A percentile compares a stretch with the other conserved stretches of the same genome.
phyloP scores from a whole-genome alignment of 37 sponge, comb jelly and placozoan genomes.

The Beroe ovata region DNA sequence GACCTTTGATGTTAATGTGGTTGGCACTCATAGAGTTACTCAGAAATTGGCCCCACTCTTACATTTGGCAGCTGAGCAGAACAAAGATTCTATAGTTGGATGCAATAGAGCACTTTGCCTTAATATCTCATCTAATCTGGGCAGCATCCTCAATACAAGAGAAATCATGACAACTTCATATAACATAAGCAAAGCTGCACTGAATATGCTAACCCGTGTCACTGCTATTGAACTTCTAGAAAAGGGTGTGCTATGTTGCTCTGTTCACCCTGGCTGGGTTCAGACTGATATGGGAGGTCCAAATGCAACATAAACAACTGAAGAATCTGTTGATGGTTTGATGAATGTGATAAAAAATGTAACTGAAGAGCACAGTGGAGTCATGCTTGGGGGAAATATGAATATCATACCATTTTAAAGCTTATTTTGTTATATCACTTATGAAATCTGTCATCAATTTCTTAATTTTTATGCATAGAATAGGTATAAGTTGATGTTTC shows the following conservation, averaged over 20 bases:
- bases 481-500: no score
- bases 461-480: no score
- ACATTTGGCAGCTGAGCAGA: neutral
- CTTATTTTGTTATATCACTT: no score
- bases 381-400: neutral
- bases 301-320: slow-evolving; percentile 9
- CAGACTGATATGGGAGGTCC: slow-evolving; percentile 53
- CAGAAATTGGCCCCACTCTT: neutral
- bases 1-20: slow-evolving; percentile 14
- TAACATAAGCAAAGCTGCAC: slow-evolving; percentile 38
- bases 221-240: neutral
- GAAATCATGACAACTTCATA: neutral
- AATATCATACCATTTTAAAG: neutral
- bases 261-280: slow-evolving; percentile 53
- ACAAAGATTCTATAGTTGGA: neutral
- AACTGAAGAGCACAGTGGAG: neutral
- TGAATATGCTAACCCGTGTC: slow-evolving; percentile 31
- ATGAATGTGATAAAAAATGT: slow-evolving; percentile 8
- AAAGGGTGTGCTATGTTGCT: neutral
- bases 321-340: neutral
- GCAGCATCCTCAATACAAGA: neutral
- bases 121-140: slow-evolving; percentile 27
- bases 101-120: neutral
- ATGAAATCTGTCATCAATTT: no score
- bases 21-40: slow-evolving; percentile 14